Base-by-base conservation (phyloP, 1,140 invertebrate genomes). In the Globodera ellingtonae region DNA sequence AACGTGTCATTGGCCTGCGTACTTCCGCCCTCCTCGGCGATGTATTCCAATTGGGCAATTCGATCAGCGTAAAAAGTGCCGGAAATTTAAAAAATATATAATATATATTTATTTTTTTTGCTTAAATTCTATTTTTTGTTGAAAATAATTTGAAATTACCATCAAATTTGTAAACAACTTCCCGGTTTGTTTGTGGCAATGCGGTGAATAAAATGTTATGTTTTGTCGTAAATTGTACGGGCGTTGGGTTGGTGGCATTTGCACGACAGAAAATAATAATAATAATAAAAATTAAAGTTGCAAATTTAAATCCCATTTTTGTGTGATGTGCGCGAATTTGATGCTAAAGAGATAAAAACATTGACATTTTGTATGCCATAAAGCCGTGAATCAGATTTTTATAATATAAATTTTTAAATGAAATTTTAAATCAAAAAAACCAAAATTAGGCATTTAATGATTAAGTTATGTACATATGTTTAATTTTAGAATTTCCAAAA, bases 1-100 rank as follows among this genome's bases (percentile, higher is more conserved):
- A 77, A 44, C 10, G 10, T 21, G 47, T 77, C 75, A 48, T 77
- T 77, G 9, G 75, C n/a, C 50, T 77, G 75, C 7, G 46, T 69
- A 48, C 75, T 77, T 15, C 75, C 75, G 7, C 48, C 75, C 24
- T 24, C 47, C 5, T 76, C 59, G 4, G 44, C 21, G 8, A 76
- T 76, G 18, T 66, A 48, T 24, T 44, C 9, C 44, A 76, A 76
- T 44, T 76, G 75, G 21, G 52, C 15, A 13, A 70, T 47, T 24
- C 67, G 67, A 44, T 70, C 35, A 2, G 24, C 21, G 24, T 70
- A 47, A 70, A 70, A 70, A 44, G 24, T 47, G 21, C 67, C 7
- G 15, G 35, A 24, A 24, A 10, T 24, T 24, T 24, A 24, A 24
- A 24, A 24, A 24, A 24, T 24, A 24, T 24, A 24, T 24, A 24